phyloP scores from a whole-genome alignment of 2,888 invertebrate species.

The Metalampra italica region DNA sequence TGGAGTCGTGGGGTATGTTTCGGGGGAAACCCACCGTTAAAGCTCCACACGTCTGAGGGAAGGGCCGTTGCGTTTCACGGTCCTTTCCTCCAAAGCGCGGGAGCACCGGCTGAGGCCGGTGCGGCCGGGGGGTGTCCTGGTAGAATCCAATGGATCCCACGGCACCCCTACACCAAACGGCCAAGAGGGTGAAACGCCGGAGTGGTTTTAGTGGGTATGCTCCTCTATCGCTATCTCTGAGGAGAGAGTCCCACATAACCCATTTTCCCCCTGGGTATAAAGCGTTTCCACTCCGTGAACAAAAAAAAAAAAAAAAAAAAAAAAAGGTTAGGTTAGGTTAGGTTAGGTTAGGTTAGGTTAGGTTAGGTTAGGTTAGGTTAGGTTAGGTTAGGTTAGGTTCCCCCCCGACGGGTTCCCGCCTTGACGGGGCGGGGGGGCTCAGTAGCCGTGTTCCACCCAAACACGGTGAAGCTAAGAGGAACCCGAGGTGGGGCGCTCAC shows the following conservation, averaged over 20 bases:
- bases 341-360: constrained; percentile 21
- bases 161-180: too few relatives aligned
- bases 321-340: constrained; percentile 16
- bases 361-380: constrained; percentile 23
- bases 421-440: too few relatives aligned
- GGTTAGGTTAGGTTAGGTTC: constrained; percentile 12
- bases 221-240: too few relatives aligned
- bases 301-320: background rate
- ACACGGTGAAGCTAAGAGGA: constrained; percentile 13
- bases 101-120: constrained; percentile 22
- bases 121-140: constrained; percentile 24
- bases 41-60: too few relatives aligned
- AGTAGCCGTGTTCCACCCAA: background rate
- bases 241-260: too few relatives aligned
- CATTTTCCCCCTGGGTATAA: too few relatives aligned
- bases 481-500: too few relatives aligned
- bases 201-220: constrained; percentile 11
- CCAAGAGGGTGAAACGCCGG: constrained; percentile 1
- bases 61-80: too few relatives aligned
- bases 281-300: too few relatives aligned
- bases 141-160: constrained; percentile 6
- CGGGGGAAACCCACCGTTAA: too few relatives aligned
- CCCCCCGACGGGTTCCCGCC: constrained; percentile 14
- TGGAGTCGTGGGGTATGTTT: too few relatives aligned
- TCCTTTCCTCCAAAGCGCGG: constrained; percentile 7